Conservation (phyloP, 1,140 invertebrate species). For the Drosophila pandora region DNA sequence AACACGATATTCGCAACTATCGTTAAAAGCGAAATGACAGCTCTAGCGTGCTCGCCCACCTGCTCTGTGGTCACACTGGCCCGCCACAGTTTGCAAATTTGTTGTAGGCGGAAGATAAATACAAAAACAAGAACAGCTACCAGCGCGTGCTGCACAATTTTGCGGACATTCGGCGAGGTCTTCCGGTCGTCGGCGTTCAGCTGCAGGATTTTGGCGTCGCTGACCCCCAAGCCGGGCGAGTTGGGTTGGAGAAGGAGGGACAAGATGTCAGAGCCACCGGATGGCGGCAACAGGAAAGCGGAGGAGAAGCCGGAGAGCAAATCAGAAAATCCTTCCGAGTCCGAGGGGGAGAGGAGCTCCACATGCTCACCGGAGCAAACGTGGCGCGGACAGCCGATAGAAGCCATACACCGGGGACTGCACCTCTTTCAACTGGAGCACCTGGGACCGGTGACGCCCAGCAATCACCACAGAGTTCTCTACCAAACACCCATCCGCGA, state of each 20-base stretch:
- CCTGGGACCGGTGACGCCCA: conserved; percentile 58
- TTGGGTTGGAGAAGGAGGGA: background rate
- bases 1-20: background rate
- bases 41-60: background rate
- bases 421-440: conserved; percentile 78
- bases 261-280: conserved; percentile 13
- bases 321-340: background rate
- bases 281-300: conserved; percentile 17
- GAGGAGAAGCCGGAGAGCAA: background rate
- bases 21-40: background rate
- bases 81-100: background rate
- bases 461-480: conserved; percentile 85
- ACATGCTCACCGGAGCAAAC: conserved; percentile 28
- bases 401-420: conserved; percentile 76
- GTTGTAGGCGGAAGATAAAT: background rate
- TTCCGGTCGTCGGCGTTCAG: background rate
- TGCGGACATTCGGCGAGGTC: background rate
- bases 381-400: conserved; percentile 81
- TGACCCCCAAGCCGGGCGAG: background rate
- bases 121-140: background rate
- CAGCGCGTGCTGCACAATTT: background rate
- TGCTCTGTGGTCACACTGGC: background rate
- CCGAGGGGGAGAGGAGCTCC: conserved; percentile 2
- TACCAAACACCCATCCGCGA: conserved; percentile 84
- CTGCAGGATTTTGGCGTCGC: background rate